These are phyloP conservation scores for Aporophyla lueneburgensis DNA, from an alignment of 2,888 invertebrate genomes.

Conservation along the genomic window DNA sequence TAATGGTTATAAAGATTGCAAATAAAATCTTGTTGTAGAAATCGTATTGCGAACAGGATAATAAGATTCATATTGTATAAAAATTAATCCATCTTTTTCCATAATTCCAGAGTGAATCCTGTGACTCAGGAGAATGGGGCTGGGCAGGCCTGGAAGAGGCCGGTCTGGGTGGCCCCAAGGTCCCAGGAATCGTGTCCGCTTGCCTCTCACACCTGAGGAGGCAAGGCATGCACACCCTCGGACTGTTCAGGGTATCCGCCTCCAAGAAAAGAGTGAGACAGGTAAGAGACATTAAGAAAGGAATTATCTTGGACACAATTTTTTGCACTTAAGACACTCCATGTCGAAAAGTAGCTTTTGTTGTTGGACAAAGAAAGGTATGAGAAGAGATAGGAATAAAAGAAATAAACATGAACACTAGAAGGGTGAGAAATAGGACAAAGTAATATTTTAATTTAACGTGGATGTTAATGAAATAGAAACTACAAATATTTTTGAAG, in stretches of 20 bases:
- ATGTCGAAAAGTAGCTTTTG: background rate
- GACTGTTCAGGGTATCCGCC: slow-evolving; percentile 97
- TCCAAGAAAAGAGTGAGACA: slow-evolving; percentile 98
- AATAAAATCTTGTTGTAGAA: too few species aligned
- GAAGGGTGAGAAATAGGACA: too few species aligned
- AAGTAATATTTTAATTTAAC: background rate
- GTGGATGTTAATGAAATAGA: background rate
- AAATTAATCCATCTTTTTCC: background rate
- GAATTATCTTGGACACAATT: background rate
- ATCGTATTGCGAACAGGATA: too few species aligned
- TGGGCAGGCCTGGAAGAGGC: slow-evolving; percentile 91
- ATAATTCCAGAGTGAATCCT: slow-evolving; percentile 93
- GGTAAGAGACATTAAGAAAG: slow-evolving; percentile 85
- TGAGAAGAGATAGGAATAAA: background rate
- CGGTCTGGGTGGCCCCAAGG: slow-evolving; percentile 89
- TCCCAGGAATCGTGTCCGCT: slow-evolving; percentile 94
- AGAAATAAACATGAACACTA: background rate
- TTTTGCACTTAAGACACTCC: background rate
- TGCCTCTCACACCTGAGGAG: slow-evolving; percentile 96
- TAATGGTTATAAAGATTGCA: too few species aligned
- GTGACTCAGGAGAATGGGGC: slow-evolving; percentile 93
- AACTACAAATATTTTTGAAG: background rate
- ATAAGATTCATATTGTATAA: too few species aligned
- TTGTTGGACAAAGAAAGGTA: background rate
- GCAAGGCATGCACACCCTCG: slow-evolving; percentile 95